phyloP scores from a whole-genome alignment of 2,113 vertebrate species.

The Acinonyx jubatus region DNA sequence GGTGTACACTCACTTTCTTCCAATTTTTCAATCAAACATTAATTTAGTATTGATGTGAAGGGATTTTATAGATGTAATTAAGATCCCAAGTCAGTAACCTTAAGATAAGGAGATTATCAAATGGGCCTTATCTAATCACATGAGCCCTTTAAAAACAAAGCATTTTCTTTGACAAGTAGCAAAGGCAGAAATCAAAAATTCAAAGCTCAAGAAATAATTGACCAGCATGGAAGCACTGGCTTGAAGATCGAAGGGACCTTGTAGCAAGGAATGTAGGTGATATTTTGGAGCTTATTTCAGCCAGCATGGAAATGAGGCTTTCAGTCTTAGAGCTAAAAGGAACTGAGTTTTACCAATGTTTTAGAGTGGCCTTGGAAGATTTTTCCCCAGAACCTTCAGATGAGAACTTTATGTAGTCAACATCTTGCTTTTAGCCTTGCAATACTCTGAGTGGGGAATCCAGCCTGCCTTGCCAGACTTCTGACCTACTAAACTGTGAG shows the following conservation, averaged over 20 bases:
- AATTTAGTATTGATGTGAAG: not conserved
- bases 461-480: not conserved
- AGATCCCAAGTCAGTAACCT: not conserved
- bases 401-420: not conserved
- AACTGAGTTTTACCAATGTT: not conserved
- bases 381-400: not conserved
- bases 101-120: not conserved
- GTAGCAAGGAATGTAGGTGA: not conserved
- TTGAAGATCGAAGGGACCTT: not conserved
- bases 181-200: not conserved
- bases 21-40: not conserved
- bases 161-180: not conserved
- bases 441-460: not conserved
- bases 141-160: not conserved
- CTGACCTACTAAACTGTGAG: not conserved
- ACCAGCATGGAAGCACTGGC: not conserved
- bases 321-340: not conserved
- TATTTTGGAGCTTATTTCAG: no score
- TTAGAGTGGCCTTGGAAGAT: not conserved
- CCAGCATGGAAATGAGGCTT: not conserved
- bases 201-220: not conserved
- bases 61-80: not conserved
- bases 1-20: not conserved
- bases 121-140: not conserved
- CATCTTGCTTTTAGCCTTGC: not conserved